These are phyloP conservation scores for Apistogramma diplotaenia DNA, from an alignment of 2,113 vertebrate species.

Conservation along the genomic window DNA sequence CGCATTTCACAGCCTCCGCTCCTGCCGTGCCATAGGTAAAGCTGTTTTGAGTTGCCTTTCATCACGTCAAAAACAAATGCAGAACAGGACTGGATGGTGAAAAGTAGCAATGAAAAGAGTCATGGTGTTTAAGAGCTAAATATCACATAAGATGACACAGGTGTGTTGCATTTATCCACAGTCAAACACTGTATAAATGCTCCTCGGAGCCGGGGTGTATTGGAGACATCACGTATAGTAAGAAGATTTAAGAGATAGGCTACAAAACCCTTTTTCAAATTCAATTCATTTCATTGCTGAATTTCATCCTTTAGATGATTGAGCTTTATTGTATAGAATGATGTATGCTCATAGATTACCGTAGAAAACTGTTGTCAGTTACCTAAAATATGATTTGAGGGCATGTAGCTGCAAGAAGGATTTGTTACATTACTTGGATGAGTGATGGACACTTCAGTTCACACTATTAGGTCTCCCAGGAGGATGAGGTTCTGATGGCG, in stretches of 20 bases:
- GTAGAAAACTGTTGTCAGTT: not conserved
- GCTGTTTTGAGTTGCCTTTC: conserved; percentile 52
- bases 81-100: not conserved
- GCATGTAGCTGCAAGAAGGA: not conserved
- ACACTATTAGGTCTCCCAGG: not conserved
- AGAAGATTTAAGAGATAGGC: not conserved
- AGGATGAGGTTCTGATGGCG: not conserved
- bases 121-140: not conserved
- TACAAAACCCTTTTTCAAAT: not conserved
- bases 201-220: not conserved
- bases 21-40: conserved; percentile 19
- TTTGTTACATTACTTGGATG: not conserved
- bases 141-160: conserved; percentile 26
- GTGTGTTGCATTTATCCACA: not conserved
- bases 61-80: conserved; percentile 19
- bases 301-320: not conserved
- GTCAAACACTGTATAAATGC: not conserved
- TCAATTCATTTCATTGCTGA: not conserved
- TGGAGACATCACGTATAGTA: not conserved
- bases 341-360: not conserved
- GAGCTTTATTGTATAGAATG: not conserved
- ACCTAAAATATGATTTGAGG: not conserved
- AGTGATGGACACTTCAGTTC: not conserved
- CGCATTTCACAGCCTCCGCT: conserved; percentile 31
- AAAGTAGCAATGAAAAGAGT: conserved; percentile 1